Conservation (phyloP, 1,140 invertebrate genomes). For the Saccostrea echinata region DNA sequence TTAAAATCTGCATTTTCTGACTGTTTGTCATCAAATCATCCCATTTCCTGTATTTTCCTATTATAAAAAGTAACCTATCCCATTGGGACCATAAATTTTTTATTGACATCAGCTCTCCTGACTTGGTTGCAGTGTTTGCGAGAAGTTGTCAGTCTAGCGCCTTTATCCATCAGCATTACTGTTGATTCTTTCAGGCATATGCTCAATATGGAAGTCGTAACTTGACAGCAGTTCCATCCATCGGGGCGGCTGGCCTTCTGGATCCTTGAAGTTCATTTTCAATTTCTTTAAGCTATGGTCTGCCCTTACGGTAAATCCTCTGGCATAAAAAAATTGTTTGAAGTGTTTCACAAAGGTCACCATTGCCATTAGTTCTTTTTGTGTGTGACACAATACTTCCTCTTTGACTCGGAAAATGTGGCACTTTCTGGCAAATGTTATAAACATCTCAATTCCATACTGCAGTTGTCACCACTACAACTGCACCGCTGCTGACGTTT, state of each 20-base stretch:
- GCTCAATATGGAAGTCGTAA: conserved; percentile 65
- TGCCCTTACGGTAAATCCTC: not conserved
- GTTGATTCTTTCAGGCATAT: conserved; percentile 61
- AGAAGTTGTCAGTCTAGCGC: not conserved
- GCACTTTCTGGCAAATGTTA: conserved; percentile 36
- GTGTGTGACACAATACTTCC: conserved; percentile 43
- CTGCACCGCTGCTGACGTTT: conserved; percentile 67
- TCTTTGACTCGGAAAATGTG: conserved; percentile 39
- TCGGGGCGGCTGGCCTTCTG: conserved; percentile 42
- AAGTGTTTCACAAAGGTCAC: conserved; percentile 51
- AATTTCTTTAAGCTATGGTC: conserved; percentile 19
- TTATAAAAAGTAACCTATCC: not conserved
- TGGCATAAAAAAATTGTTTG: not conserved
- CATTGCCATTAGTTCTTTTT: conserved; percentile 44
- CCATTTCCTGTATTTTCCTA: not conserved
- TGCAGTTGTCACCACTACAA: conserved; percentile 76
- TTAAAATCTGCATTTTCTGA: not conserved
- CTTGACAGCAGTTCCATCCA: conserved; percentile 63
- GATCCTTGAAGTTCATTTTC: not conserved
- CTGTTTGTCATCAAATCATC: not conserved
- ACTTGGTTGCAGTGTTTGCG: not conserved
- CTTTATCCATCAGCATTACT: conserved; percentile 65
- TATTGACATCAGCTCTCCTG: not conserved
- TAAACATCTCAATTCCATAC: conserved; percentile 46
- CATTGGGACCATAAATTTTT: not conserved